Evolutionary conservation across 2,797 vertebrate genomes (phyloP).

Genomic region (Coregonus sp.): DNA sequence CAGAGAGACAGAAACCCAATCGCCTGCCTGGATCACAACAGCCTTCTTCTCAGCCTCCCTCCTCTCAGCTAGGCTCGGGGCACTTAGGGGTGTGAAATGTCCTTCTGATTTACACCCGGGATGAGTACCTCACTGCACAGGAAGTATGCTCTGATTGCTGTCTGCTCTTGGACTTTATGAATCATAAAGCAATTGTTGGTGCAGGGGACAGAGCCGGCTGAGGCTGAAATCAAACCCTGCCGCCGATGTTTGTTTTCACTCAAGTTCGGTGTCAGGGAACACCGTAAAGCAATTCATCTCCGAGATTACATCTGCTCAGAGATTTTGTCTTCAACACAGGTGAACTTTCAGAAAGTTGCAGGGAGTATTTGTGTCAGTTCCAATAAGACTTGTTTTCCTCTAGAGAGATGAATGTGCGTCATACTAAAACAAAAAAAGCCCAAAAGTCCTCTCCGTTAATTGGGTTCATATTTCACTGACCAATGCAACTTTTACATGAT

Average conservation of each 20-base stretch:
- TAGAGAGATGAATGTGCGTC: background rate
- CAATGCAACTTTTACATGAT: background rate
- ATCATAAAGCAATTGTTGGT: background rate
- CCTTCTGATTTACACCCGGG: constrained; percentile 28
- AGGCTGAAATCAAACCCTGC: background rate
- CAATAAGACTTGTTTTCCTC: background rate
- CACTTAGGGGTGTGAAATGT: constrained; percentile 23
- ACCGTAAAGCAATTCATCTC: background rate
- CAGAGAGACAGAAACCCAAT: background rate
- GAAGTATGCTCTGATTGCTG: constrained; percentile 21
- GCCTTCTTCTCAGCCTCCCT: constrained; percentile 17
- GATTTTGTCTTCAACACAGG: background rate
- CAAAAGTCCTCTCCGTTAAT: background rate
- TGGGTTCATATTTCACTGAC: constrained; percentile 2
- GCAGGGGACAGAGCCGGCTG: background rate
- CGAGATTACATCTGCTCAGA: background rate
- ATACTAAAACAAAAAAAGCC: background rate
- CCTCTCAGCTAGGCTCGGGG: background rate
- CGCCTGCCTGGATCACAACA: constrained; percentile 14
- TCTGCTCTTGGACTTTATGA: constrained; percentile 5
- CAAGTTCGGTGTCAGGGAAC: background rate
- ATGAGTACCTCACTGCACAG: constrained; percentile 6
- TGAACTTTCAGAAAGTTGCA: background rate
- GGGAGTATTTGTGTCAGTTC: background rate
- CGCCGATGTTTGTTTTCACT: background rate